phyloP scores from a whole-genome alignment of 2,113 vertebrate species.

The Leucosticte australis region DNA sequence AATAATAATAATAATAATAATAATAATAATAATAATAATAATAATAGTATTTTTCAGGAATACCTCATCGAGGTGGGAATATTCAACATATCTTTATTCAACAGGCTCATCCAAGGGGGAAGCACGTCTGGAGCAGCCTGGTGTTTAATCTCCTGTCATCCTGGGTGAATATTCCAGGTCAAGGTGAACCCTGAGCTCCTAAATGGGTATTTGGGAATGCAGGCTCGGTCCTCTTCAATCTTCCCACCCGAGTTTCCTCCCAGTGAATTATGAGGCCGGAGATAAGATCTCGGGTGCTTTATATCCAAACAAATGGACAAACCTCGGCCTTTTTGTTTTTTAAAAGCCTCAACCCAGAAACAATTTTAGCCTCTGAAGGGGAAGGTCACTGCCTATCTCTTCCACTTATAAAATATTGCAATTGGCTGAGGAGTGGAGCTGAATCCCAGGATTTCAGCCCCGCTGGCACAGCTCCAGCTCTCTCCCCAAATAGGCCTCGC shows the following conservation, averaged over 20 bases:
- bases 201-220: conserved; percentile 48
- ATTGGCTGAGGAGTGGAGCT: not conserved
- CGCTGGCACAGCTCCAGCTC: conserved; percentile 1
- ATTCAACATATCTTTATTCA: not conserved
- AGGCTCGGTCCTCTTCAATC: conserved; percentile 61
- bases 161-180: conserved; percentile 54
- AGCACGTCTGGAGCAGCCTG: not conserved
- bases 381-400: conserved; percentile 61
- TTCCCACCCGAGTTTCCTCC: conserved; percentile 40
- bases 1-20: no score
- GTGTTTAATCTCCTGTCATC: conserved; percentile 46
- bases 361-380: conserved; percentile 37
- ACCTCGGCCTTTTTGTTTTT: conserved; percentile 33
- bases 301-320: conserved; percentile 19
- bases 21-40: not conserved
- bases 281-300: conserved; percentile 65
- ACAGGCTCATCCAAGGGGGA: conserved; percentile 3
- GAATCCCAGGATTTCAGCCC: not conserved
- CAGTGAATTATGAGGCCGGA: conserved; percentile 43
- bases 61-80: not conserved
- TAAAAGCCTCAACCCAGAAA: conserved; percentile 15
- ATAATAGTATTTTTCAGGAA: not conserved
- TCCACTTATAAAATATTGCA: conserved; percentile 34
- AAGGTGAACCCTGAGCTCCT: conserved; percentile 65
- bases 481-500: not conserved